Percentiles rank a stretch among this genome's conserved stretches.
Evolutionary conservation across 2,797 vertebrate genomes (phyloP).

Genomic region (Spinus olivaceus): DNA sequence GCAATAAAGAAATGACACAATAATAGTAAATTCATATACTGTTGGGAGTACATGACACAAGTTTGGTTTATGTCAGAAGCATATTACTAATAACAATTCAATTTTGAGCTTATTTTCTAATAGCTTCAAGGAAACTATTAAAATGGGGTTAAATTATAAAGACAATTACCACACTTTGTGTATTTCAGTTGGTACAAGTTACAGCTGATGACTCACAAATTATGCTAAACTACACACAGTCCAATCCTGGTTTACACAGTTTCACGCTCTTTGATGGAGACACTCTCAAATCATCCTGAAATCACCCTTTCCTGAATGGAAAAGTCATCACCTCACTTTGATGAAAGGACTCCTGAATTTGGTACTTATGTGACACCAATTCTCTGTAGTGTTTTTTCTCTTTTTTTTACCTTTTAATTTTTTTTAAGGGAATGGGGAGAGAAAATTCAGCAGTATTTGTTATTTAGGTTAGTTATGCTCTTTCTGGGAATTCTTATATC

Average conservation of each 20-base stretch:
- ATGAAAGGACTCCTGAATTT: not conserved
- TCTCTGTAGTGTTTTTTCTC: not conserved
- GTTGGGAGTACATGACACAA: not conserved
- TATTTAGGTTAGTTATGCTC: not conserved
- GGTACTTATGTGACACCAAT: not conserved
- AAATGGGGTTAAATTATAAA: not conserved
- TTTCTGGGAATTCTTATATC: not conserved
- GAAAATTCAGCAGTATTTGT: not conserved
- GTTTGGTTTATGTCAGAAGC: not conserved
- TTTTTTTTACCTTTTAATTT: too few relatives aligned
- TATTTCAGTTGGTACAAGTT: not conserved
- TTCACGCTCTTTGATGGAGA: not conserved
- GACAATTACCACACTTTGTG: not conserved
- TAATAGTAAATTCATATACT: not conserved
- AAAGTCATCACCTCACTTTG: not conserved
- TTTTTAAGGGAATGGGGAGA: rapidly evolving
- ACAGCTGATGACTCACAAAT: not conserved
- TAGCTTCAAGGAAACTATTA: not conserved
- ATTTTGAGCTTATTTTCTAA: not conserved
- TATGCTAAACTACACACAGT: not conserved
- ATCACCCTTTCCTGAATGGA: not conserved
- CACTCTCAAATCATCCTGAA: not conserved
- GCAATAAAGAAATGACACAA: not conserved
- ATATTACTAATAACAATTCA: not conserved
- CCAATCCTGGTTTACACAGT: not conserved